Percentiles rank a stretch among this genome's conserved stretches.
phyloP scores from a whole-genome alignment of 2,113 vertebrate species.

The Brienomyrus longianalis region DNA sequence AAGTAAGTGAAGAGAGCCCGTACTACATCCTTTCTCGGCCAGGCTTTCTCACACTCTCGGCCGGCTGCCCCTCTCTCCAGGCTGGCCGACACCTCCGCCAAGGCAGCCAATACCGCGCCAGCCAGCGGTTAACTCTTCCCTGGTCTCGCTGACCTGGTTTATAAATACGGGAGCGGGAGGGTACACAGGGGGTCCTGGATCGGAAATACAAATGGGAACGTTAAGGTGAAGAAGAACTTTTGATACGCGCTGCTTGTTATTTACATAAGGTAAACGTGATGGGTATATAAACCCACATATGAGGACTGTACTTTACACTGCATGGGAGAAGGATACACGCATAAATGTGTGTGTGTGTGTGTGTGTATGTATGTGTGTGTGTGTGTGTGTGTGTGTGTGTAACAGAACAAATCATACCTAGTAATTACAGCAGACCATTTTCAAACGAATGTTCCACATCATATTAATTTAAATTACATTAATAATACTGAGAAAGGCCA shows the following conservation, averaged over 20 bases:
- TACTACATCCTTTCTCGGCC: conserved; percentile 58
- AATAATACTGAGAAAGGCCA: conserved; percentile 31
- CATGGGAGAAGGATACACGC: background rate
- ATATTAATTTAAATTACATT: conserved; percentile 45
- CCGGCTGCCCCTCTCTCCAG: conserved; percentile 71
- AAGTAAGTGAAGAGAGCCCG: conserved; percentile 41
- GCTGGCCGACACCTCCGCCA: conserved; percentile 56
- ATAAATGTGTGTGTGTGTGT: too few species aligned
- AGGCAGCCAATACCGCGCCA: conserved; percentile 59
- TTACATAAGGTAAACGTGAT: background rate
- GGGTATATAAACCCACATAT: background rate
- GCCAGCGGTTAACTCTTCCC: conserved; percentile 58
- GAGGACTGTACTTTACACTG: background rate
- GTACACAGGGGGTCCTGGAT: background rate
- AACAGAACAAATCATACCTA: background rate
- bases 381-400: background rate
- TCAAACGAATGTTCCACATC: conserved; percentile 35
- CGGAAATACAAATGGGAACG: background rate
- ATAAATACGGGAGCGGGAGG: conserved; percentile 31
- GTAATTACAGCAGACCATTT: conserved; percentile 7
- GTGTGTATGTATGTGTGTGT: background rate
- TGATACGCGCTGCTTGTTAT: background rate
- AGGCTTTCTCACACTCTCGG: conserved; percentile 54
- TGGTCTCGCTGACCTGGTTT: conserved; percentile 63
- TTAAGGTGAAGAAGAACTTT: background rate